Conservation (phyloP, 2,888 invertebrate genomes). For the Helicoverpa assulta region DNA sequence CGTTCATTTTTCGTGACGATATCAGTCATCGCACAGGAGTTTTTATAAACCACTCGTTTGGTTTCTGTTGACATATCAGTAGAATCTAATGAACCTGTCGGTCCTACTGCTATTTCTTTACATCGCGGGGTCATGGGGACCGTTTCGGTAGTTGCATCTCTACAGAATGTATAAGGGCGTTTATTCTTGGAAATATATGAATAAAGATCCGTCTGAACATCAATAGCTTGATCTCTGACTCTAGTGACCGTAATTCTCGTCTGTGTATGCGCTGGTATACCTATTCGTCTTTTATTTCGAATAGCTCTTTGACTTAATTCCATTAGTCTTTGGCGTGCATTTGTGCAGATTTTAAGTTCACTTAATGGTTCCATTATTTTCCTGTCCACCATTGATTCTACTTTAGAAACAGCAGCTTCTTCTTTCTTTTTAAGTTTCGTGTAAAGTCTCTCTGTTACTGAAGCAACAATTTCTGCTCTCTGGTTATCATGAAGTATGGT, state of each 20-base stretch:
- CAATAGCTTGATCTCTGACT: constrained; percentile 90
- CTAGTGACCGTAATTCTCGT: constrained; percentile 87
- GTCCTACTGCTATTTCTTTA: constrained; percentile 84
- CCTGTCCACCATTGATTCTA: constrained; percentile 82
- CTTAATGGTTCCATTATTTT: constrained; percentile 85
- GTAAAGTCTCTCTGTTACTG: constrained; percentile 92
- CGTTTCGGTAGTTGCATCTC: constrained; percentile 83
- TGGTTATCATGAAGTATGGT: constrained; percentile 85
- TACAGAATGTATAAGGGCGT: constrained; percentile 71
- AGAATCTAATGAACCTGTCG: constrained; percentile 76
- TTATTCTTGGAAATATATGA: constrained; percentile 77
- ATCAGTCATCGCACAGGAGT: constrained; percentile 85
- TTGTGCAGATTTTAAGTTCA: constrained; percentile 90
- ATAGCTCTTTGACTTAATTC: constrained; percentile 91
- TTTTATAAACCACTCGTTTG: constrained; percentile 72
- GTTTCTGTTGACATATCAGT: constrained; percentile 80
- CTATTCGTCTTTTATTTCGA: constrained; percentile 86
- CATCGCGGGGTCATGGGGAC: constrained; percentile 85
- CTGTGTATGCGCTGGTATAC: constrained; percentile 90
- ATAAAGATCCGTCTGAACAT: constrained; percentile 89
- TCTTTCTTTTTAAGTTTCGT: constrained; percentile 89
- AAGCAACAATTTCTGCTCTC: constrained; percentile 92
- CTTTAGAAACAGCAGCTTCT: constrained; percentile 82
- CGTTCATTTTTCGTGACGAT: constrained; percentile 70
- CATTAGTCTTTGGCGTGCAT: constrained; percentile 89